Evolutionary conservation across 2,113 vertebrate genomes (phyloP), one percentile per base, ranked within the genome.

Genomic region (Grantiella picta): DNA sequence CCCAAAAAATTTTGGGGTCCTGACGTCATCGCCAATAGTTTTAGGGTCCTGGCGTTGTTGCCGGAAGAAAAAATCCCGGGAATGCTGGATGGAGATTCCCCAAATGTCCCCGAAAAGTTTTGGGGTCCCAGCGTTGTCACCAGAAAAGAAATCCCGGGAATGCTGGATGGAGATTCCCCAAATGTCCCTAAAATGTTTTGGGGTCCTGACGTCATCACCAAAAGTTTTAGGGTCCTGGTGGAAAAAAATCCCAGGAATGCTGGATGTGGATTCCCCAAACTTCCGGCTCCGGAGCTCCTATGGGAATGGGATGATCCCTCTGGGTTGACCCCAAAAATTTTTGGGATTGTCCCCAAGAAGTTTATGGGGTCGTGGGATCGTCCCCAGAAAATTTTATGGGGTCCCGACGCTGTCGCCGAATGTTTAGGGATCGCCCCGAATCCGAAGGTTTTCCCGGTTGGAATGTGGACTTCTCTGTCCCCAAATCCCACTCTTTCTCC

Each of bases 331-430:
- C 47, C 47, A 24, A 18, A 49, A 24, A 49, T 22, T 12, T 49
- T 23, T 24, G 22, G 44, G 16, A 8, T 33, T 33, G 25, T 50
- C 47, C 25, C n/a, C 24, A 10, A 28, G 11, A 50, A 2, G 6
- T 38, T 70, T 52, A 7, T 33, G 36, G 28, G 52, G 21, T 53
- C 36, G 2, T 6, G 27, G 3, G 0, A 2, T 23, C 31, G n/a
- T n/a, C n/a, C n/a, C n/a, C n/a, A n/a, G n/a, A n/a, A n/a, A n/a
- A n/a, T n/a, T n/a, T n/a, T n/a, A n/a, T n/a, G 42, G 44, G 44
- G 44, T 44, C 17, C 44, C 19, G 44, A 44, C 44, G 15, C 19
- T 7, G 17, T 18, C 44, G 44, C 44, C 44, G 19, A 44, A 44
- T 44, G 44, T 44, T 44, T 18, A 7, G 17, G 44, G 44, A 18